These are phyloP conservation scores for Argynnis bischoffii DNA, from an alignment of 2,888 invertebrate species.

Conservation along the genomic window DNA sequence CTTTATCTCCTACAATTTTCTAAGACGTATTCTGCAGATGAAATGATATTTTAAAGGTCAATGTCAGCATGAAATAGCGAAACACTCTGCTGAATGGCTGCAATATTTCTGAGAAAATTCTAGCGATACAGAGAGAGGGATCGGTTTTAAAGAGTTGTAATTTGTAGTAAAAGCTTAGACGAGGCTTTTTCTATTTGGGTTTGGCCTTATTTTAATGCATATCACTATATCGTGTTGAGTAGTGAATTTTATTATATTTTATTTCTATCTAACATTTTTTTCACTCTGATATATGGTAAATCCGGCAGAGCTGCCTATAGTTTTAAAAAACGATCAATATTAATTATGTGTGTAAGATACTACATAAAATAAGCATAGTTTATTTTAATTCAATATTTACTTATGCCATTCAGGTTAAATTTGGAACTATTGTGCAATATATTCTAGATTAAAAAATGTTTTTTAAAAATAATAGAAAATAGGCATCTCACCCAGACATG, in stretches of 20 bases:
- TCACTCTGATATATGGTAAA: too few relatives aligned
- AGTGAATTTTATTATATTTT: not conserved
- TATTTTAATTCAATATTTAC: too few relatives aligned
- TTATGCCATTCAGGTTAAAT: too few relatives aligned
- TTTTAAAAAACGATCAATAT: too few relatives aligned
- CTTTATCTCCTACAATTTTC: constrained; percentile 35
- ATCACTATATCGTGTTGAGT: not conserved
- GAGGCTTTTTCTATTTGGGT: constrained; percentile 6
- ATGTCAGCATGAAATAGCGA: constrained; percentile 24
- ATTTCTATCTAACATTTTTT: not conserved
- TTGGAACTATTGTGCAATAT: too few relatives aligned
- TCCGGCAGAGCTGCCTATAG: too few relatives aligned
- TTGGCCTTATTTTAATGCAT: constrained; percentile 13
- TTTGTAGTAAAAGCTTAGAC: constrained; percentile 18
- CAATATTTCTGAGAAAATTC: constrained; percentile 25
- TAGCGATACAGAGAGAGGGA: constrained; percentile 4
- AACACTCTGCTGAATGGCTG: constrained; percentile 21
- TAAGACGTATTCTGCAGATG: constrained; percentile 30
- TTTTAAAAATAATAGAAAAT: too few relatives aligned
- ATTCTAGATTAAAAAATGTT: too few relatives aligned
- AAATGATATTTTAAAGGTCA: constrained; percentile 33
- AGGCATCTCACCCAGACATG: too few relatives aligned
- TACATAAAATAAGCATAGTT: too few relatives aligned
- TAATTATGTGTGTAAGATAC: too few relatives aligned
- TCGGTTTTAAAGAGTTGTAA: constrained; percentile 24